Conservation (phyloP, 1,140 invertebrate species). For the Bombus affinis region DNA sequence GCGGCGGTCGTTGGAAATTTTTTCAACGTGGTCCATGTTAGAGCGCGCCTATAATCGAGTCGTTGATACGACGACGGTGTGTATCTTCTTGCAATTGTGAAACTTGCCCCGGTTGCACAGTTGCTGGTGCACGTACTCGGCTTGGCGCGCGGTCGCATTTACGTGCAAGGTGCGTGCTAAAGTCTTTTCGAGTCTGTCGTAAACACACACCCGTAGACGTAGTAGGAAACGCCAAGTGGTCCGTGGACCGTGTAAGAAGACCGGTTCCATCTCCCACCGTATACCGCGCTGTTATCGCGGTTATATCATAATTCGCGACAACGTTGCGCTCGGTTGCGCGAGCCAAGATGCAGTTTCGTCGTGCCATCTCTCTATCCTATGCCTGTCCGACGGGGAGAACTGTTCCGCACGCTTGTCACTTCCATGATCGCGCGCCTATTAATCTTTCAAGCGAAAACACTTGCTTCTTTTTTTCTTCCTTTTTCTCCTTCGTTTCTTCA, state of each 20-base stretch:
- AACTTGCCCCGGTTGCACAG: conserved; percentile 14
- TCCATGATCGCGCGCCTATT: neutral
- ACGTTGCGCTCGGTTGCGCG: conserved; percentile 9
- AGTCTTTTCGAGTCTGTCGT: conserved; percentile 48
- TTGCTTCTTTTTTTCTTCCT: too few relatives aligned
- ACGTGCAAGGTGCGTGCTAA: conserved; percentile 51
- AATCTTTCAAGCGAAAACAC: neutral
- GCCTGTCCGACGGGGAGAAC: too few relatives aligned
- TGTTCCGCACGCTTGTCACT: neutral
- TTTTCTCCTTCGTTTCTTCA: accelerated
- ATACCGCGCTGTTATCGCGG: conserved; percentile 29
- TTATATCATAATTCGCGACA: conserved; percentile 40
- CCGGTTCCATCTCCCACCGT: conserved; percentile 9
- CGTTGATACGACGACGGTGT: conserved; percentile 47
- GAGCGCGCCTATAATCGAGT: conserved; percentile 48
- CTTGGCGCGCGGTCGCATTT: conserved; percentile 44
- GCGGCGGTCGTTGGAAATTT: neutral
- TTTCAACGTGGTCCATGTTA: neutral
- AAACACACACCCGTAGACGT: neutral
- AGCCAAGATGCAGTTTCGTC: conserved; percentile 8
- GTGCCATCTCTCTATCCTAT: neutral
- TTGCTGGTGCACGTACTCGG: conserved; percentile 39
- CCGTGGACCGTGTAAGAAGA: neutral
- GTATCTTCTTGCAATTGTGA: neutral
- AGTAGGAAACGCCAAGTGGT: neutral